Evolutionary conservation across 92 coral and sea anemone genomes (phyloP).

Genomic region (Phymanthus crucifer): DNA sequence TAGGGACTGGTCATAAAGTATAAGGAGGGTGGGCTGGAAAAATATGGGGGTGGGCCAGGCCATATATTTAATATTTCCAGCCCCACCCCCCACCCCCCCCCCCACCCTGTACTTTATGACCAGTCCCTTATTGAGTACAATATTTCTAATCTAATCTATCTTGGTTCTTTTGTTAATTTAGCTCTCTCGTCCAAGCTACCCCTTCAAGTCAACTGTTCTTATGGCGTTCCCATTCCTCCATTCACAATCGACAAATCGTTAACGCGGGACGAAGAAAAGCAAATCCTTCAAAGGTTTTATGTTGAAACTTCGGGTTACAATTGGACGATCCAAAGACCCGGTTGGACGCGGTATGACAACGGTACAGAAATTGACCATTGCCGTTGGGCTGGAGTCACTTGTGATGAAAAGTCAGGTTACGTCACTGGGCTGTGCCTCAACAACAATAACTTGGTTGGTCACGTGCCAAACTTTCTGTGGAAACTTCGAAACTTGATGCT

Average conservation of each 20-base stretch:
- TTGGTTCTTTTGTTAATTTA: not conserved
- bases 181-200: not conserved
- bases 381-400: constrained; percentile 76
- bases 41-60: too few species aligned
- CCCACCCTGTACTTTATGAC: too few species aligned
- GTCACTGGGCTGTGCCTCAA: constrained; percentile 56
- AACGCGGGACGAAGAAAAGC: constrained; percentile 11
- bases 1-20: too few species aligned
- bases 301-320: constrained; percentile 7
- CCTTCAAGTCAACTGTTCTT: not conserved
- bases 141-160: too few species aligned
- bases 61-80: too few species aligned
- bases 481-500: constrained; percentile 74
- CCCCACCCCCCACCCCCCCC: too few species aligned
- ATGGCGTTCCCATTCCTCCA: constrained; percentile 7
- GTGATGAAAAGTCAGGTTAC: constrained; percentile 46
- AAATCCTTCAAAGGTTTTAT: constrained; percentile 6
- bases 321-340: not conserved
- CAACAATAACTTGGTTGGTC: constrained; percentile 56
- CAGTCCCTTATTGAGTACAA: too few species aligned
- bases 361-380: constrained; percentile 51
- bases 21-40: too few species aligned
- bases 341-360: not conserved
- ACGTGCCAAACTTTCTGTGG: constrained; percentile 64
- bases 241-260: constrained; percentile 13